A percentile compares a stretch with the other conserved stretches of the same genome.
Conservation (phyloP, 2,888 invertebrate species). For the Melinaea marsaeus region DNA sequence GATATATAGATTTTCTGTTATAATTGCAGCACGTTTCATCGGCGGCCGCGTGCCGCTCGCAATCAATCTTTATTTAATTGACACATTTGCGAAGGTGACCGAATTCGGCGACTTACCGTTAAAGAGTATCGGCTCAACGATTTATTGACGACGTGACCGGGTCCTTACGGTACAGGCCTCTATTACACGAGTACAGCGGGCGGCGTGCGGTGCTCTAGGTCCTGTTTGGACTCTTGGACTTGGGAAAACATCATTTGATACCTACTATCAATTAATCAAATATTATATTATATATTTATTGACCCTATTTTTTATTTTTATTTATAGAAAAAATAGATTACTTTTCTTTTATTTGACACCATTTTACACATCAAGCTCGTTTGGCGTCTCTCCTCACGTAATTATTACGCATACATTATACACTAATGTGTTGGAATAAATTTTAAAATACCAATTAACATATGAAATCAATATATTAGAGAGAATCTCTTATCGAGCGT, state of each 20-base stretch:
- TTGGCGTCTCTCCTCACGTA: constrained; percentile 1
- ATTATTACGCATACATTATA: constrained; percentile 3
- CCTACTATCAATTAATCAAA: no score
- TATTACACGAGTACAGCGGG: constrained; percentile 24
- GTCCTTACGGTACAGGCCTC: constrained; percentile 62
- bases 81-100: constrained; percentile 41
- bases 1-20: constrained; percentile 3
- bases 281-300: no score
- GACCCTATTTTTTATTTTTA: no score
- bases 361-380: no score
- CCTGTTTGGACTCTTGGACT: no score
- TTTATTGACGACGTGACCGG: constrained; percentile 71
- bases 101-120: constrained; percentile 68
- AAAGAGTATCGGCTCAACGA: constrained; percentile 49
- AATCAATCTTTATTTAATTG: constrained; percentile 39
- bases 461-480: neutral
- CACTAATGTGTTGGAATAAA: constrained; percentile 11
- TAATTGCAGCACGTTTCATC: constrained; percentile 18
- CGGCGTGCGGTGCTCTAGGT: no score
- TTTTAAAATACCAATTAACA: neutral
- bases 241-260: no score
- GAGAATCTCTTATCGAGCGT: neutral
- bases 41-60: neutral
- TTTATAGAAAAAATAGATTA: no score
- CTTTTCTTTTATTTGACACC: no score